Base-by-base conservation (phyloP, 2,113 vertebrate genomes). In the Oryzias woworae region DNA sequence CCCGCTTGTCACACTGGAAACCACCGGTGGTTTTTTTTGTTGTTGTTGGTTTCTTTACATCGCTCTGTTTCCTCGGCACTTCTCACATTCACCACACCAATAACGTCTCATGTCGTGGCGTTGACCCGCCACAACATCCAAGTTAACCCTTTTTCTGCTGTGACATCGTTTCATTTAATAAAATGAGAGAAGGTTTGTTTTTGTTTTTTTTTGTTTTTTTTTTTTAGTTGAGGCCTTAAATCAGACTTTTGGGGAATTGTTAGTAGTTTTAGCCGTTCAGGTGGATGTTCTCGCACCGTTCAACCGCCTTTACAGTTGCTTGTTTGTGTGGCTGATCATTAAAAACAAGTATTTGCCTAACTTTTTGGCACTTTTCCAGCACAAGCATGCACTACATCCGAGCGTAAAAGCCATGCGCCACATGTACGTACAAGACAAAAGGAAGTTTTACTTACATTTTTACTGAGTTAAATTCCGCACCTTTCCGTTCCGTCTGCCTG, bases 391-490 rank as follows among this genome's bases (percentile, higher is more conserved):
- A 44, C 23, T 46, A 18, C 64, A 54, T 28, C 26, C 51, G 47
- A 68, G 52, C 53, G 31, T 46, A 70, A 58, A 68, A 50, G 65
- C 54, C 49, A 48, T 14, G 46, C 58, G 53, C 45, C 62, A 62
- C 63, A 66, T 56, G 77, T 69, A 55, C 57, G 57, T 52, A 14
- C 78, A 75, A 81, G 69, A 75, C 64, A 86, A 85, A 85, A 83
- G 44, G 53, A 74, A 74, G 66, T 36, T 84, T 83, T 91, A 91
- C 89, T 92, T 84, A 92, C 90, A 87, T 83, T 85, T 86, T 69
- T 55, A 77, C 57, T 78, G 61, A 42, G 36, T 15, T 23, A 28
- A 48, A 79, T 86, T 83, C 83, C 59, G 45, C 67, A 72, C 56
- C 23, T 56, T 69, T 51, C 77, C 12, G 69, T 60, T 81, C 75